Percentiles rank a stretch among this genome's conserved stretches.
phyloP scores from a whole-genome alignment of 1,140 invertebrate genomes.

The Phenacoccus solenopsis region DNA sequence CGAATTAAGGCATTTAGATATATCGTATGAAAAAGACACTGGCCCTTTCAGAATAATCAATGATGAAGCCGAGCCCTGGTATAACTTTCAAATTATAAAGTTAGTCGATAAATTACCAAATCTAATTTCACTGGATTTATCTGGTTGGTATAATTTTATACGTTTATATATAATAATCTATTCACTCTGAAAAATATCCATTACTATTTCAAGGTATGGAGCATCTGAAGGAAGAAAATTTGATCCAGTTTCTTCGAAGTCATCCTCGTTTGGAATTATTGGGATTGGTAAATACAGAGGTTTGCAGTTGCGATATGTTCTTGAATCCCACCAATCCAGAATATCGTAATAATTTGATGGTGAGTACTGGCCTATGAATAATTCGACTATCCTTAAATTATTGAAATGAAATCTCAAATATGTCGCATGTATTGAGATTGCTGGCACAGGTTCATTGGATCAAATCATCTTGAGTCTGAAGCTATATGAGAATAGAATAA shows the following conservation, averaged over 20 bases:
- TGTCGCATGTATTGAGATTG: slow-evolving; percentile 45
- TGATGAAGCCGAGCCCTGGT: slow-evolving; percentile 31
- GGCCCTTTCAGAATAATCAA: slow-evolving; percentile 37
- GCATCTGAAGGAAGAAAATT: slow-evolving; percentile 34
- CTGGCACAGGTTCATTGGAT: slow-evolving; percentile 46
- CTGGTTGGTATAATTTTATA: slow-evolving; percentile 37
- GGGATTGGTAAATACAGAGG: slow-evolving; percentile 46
- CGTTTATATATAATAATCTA: neutral
- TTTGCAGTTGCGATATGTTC: slow-evolving; percentile 46
- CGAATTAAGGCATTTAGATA: slow-evolving; percentile 47
- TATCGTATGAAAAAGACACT: slow-evolving; percentile 46
- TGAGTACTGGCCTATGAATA: slow-evolving; percentile 25
- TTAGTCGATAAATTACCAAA: slow-evolving; percentile 42
- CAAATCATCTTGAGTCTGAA: slow-evolving; percentile 51
- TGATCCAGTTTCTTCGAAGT: slow-evolving; percentile 39
- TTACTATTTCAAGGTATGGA: neutral
- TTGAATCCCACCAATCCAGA: slow-evolving; percentile 36
- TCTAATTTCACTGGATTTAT: slow-evolving; percentile 53
- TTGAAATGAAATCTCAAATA: slow-evolving; percentile 9
- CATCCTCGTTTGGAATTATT: slow-evolving; percentile 44
- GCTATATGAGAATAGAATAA: slow-evolving; percentile 44
- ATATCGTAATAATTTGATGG: slow-evolving; percentile 36
- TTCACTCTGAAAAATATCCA: neutral
- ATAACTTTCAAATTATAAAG: slow-evolving; percentile 40
- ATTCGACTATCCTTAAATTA: slow-evolving; percentile 17